Evolutionary conservation across 2,797 vertebrate genomes (phyloP).

Genomic region (Hylomyscus alleni): DNA sequence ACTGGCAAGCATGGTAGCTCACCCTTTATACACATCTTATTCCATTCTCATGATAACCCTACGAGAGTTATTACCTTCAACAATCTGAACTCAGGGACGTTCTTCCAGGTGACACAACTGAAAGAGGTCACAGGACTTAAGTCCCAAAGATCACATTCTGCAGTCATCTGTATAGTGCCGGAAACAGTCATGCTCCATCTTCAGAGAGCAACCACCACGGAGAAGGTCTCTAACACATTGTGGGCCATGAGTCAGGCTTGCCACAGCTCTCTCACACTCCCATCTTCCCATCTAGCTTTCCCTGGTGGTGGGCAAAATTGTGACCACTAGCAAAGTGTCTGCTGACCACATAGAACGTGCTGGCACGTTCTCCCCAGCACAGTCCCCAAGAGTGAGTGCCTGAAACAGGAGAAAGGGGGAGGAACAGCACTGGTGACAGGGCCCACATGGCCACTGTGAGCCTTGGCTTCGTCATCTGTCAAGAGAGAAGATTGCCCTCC

Average conservation of each 20-base stretch:
- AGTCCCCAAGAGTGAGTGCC: neutral
- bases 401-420: neutral
- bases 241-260: neutral
- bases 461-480: neutral
- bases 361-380: neutral
- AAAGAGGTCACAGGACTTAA: neutral
- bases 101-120: neutral
- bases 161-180: neutral
- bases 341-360: too few relatives aligned
- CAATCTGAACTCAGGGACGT: neutral
- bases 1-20: neutral
- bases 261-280: neutral
- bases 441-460: neutral
- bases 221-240: neutral
- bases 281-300: neutral
- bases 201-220: neutral
- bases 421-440: too few relatives aligned
- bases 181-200: too few relatives aligned
- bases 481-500: too few relatives aligned
- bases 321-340: neutral
- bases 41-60: neutral
- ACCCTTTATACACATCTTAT: neutral
- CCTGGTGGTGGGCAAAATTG: neutral
- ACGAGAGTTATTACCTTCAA: neutral
- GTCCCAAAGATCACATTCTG: neutral